phyloP scores from a whole-genome alignment of 1,140 invertebrate species.

The Acromyrmex echinatior region DNA sequence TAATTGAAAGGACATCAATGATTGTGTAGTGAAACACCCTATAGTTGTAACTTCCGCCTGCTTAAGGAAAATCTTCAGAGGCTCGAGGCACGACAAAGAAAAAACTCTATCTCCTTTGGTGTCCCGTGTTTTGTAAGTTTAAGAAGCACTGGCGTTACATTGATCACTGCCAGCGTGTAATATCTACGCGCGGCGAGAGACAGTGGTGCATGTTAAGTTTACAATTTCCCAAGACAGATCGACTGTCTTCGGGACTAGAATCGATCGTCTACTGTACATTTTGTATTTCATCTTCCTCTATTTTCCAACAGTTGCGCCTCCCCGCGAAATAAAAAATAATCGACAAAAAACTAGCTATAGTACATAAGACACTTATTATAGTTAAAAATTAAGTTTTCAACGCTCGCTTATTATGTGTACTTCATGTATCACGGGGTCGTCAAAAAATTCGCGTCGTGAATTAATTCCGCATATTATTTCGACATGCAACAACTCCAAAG shows the following conservation, averaged over 20 bases:
- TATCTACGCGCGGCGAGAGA: slow-evolving; percentile 34
- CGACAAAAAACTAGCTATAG: slow-evolving; percentile 43
- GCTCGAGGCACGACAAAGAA: slow-evolving; percentile 37
- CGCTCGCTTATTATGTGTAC: slow-evolving; percentile 6
- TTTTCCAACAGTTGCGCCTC: slow-evolving; percentile 9
- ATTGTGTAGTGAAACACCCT: neutral
- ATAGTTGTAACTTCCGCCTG: slow-evolving; percentile 9
- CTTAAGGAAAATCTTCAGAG: slow-evolving; percentile 21
- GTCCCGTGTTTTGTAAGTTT: slow-evolving; percentile 49
- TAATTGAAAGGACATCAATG: slow-evolving; percentile 38
- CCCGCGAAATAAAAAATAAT: slow-evolving; percentile 35
- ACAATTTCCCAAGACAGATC: slow-evolving; percentile 56
- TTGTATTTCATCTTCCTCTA: slow-evolving; percentile 14
- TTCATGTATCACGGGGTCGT: neutral
- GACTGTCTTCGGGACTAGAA: slow-evolving; percentile 73
- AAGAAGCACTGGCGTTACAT: slow-evolving; percentile 61
- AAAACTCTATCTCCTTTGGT: slow-evolving; percentile 28
- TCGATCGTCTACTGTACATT: slow-evolving; percentile 65
- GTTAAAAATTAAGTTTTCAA: slow-evolving; percentile 60
- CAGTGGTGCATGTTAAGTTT: slow-evolving; percentile 52
- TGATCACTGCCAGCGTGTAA: slow-evolving; percentile 45
- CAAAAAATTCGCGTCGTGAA: slow-evolving; percentile 4
- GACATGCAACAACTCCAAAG: slow-evolving; percentile 19
- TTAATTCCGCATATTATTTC: neutral
- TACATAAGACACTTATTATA: slow-evolving; percentile 48